These are phyloP conservation scores for Drosophila colorata DNA, from an alignment of 2,888 invertebrate species.

Conservation along the genomic window DNA sequence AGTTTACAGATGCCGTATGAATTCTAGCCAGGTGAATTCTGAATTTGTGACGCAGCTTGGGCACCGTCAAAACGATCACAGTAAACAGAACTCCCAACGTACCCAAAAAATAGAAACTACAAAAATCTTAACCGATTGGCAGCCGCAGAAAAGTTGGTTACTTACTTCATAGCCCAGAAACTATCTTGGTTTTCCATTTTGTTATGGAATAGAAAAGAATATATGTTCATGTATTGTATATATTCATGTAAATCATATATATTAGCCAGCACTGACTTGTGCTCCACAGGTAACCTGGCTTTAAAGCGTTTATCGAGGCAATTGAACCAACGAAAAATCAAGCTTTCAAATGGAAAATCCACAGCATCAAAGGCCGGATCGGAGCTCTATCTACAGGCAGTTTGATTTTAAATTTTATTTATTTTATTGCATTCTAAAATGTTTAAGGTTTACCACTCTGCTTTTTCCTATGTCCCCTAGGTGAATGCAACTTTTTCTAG, in stretches of 20 bases:
- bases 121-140: background rate
- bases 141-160: background rate
- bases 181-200: background rate
- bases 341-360: background rate
- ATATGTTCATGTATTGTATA: background rate
- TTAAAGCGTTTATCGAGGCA: too few species aligned
- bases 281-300: constrained; percentile 3
- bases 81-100: background rate
- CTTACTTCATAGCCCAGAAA: constrained; percentile 5
- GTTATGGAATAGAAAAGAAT: background rate
- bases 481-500: background rate
- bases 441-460: background rate
- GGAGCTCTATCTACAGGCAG: too few species aligned
- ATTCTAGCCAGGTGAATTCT: background rate
- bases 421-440: too few species aligned
- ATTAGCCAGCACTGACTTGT: background rate
- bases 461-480: background rate
- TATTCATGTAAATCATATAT: background rate
- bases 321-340: background rate
- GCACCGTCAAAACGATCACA: constrained; percentile 3
- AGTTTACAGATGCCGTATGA: constrained; percentile 4
- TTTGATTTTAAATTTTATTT: too few species aligned
- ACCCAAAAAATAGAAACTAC: constrained; percentile 4
- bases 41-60: background rate
- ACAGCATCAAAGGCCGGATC: too few species aligned